Evolutionary conservation across 1,140 invertebrate genomes (phyloP), one percentile per base, ranked within the genome.

Genomic region (Mamestra configurata): DNA sequence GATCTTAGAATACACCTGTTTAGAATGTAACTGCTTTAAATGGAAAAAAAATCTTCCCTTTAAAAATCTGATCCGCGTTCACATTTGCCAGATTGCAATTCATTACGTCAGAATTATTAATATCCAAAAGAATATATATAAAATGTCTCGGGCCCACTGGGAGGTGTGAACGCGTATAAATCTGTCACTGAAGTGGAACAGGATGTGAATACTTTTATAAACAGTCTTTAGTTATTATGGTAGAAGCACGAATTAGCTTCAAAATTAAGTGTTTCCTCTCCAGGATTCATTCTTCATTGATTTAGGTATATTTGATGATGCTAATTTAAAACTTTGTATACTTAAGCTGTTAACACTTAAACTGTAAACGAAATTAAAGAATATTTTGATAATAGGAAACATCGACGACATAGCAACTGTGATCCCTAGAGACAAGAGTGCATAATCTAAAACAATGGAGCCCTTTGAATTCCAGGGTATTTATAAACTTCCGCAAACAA

Each of bases 401-500:
- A 64, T 15, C 2, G 8, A 46, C 15, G 18, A 37, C 59, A 64
- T 37, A 18, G 18, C 8, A 37, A 61, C 31, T 35, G 31, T n/a
- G n/a, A n/a, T 1, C 13, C 13, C 15, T 22, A 10, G 0, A 61
- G 31, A 35, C n/a, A 22, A 70, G 40, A n/a, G 49, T 7, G 11
- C 18, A 66, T 27, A 35, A 1, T 10, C 11, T 22, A 49, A 46
- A 43, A 70, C 66, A 70, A 70, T 70, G 13, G 66, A 46, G 15
- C 15, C n/a, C 27, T 61, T 61, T 35, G 15, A 37, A 61, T 49
- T 68, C 64, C 37, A 6, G 2, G 64, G 22, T 68, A 68, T 68
- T 61, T 46, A 70, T 49, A n/a, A 37, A 64, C 20, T 70, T 70
- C 40, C 66, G 66, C 66, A 70, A 70, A 49, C 66, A 70, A 70